Base-by-base conservation (phyloP, 2,888 invertebrate species). In the Leucophenga maculata region DNA sequence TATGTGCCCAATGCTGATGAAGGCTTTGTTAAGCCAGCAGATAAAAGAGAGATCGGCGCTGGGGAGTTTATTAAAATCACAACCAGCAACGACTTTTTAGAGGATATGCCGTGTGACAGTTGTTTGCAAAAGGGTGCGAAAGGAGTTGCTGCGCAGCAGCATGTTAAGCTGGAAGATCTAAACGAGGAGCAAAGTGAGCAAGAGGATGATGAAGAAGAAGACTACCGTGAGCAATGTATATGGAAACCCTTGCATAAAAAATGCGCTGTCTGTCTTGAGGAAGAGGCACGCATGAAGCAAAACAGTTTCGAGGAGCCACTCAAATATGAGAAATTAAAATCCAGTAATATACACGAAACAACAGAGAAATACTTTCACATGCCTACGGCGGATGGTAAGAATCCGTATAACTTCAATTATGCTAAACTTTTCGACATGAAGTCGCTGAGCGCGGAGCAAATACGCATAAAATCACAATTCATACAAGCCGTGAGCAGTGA, bases 401-500 rank as follows among this genome's bases (percentile, higher is more conserved):
- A 31, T 57, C 57, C 31, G 3, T 60, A 67, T 18, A 70, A 60
- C 14, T 78, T 82, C 44, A 73, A 79, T 66, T 82, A 77, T 67
- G 72, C 48, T 0, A 68, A 69, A 26, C 44, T 79, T 0, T 82
- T 80, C 14, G 67, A 62, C 4, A 6, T 8, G 0, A 72, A 32
- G 3, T 14, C 6, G 0, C 32, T 67, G 6, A 32, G 68, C 16
- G 57, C 55, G 0, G 70, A 77, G 14, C 20, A 66, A 31, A 6
- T 69, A 54, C 50, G 60, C 1, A 39, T 78, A 0, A 82, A 74
- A 32, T 65, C 22, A 6, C 64, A 72, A 18, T 75, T 75, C 26
- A 65, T 79, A 1, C 67, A 73, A 32, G 81, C 83, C 1, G 26
- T 80, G 20, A 72, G 75, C 20, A 73, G 70, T 26, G 78, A 79